These are phyloP conservation scores for Rallus limicola DNA, from an alignment of 2,113 vertebrate genomes.

Conservation along the genomic window DNA sequence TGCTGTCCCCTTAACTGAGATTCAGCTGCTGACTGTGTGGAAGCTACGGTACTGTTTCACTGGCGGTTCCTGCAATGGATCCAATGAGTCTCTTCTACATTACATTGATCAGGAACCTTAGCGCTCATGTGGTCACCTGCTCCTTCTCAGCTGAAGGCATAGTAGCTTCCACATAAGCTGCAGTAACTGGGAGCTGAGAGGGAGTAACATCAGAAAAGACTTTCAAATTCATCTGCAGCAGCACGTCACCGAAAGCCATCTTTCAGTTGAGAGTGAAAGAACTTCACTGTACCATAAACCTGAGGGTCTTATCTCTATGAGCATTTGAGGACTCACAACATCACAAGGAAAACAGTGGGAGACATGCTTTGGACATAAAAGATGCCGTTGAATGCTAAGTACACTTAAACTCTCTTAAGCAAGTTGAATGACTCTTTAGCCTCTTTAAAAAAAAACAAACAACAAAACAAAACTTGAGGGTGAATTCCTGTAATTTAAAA, in stretches of 20 bases:
- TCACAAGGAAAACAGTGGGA: neutral
- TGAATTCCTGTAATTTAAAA: neutral
- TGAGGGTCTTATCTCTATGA: neutral
- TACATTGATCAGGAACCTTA: neutral
- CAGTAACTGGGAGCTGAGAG: neutral
- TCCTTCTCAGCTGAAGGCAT: neutral
- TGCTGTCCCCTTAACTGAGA: neutral
- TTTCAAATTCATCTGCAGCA: neutral
- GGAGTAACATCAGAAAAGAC: neutral
- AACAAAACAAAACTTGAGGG: neutral
- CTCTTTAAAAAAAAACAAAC: neutral
- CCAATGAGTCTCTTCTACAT: neutral
- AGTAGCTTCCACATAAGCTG: neutral
- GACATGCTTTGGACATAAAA: neutral
- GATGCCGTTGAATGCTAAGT: neutral
- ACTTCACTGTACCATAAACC: neutral
- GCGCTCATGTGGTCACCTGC: neutral
- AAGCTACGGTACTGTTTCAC: neutral
- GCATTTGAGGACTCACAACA: neutral
- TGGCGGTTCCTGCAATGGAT: neutral
- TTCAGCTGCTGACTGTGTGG: neutral
- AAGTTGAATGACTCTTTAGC: neutral
- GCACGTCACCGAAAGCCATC: neutral
- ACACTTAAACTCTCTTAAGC: neutral
- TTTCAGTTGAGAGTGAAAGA: neutral